A percentile compares a stretch with the other conserved stretches of the same genome.
phyloP scores from a whole-genome alignment of 92 coral and sea anemone species.

The Epizoanthus fatuus region DNA sequence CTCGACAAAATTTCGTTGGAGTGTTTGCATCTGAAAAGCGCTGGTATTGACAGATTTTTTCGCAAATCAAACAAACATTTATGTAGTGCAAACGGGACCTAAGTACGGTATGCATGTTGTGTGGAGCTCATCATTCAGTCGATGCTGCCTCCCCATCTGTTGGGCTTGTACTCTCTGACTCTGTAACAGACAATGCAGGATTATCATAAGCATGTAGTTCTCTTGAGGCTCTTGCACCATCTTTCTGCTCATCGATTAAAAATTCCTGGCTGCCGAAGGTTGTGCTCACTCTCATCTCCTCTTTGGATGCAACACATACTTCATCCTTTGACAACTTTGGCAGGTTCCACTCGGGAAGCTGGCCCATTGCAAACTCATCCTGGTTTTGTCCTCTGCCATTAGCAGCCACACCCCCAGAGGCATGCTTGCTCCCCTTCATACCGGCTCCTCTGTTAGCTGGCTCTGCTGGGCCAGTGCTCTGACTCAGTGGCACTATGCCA shows the following conservation, averaged over 20 bases:
- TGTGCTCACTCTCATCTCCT: slow-evolving; percentile 2
- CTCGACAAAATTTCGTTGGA: too few relatives aligned
- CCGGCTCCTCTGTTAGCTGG: slow-evolving; percentile 1
- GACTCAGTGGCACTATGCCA: slow-evolving; percentile 50
- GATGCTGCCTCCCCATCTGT: not conserved
- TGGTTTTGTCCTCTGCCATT: slow-evolving; percentile 21
- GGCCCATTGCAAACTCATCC: slow-evolving; percentile 78
- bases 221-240: not conserved
- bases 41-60: too few relatives aligned
- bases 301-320: slow-evolving; percentile 57
- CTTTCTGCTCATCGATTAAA: slow-evolving; percentile 1
- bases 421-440: slow-evolving; percentile 1
- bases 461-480: slow-evolving; percentile 11
- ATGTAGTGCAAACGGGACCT: too few relatives aligned
- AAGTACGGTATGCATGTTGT: too few relatives aligned
- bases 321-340: slow-evolving; percentile 76
- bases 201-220: slow-evolving; percentile 75
- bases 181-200: slow-evolving; percentile 71
- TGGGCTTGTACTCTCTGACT: slow-evolving; percentile 3
- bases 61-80: too few relatives aligned
- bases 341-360: slow-evolving; percentile 89
- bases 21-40: too few relatives aligned
- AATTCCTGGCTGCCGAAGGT: slow-evolving; percentile 36
- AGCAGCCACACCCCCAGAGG: not conserved
- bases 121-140: too few relatives aligned